These are phyloP conservation scores for Discoglossus pictus DNA, from an alignment of 2,797 vertebrate genomes.

Conservation along the genomic window DNA sequence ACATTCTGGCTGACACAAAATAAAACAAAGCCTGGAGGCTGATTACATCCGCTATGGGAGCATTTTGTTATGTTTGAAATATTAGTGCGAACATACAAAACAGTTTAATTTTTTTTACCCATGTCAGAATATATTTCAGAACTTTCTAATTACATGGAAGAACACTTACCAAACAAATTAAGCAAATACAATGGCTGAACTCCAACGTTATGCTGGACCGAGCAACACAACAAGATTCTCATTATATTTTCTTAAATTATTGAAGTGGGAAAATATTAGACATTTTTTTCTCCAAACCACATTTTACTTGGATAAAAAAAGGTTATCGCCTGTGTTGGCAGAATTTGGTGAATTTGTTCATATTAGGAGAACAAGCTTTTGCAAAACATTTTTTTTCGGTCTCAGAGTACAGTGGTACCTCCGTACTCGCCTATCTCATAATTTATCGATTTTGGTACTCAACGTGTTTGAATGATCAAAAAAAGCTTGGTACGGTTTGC, in stretches of 20 bases:
- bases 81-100: background rate
- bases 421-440: no score
- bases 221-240: no score
- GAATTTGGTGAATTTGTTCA: background rate
- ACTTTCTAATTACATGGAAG: slow-evolving; percentile 11
- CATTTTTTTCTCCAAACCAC: no score
- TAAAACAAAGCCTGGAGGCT: background rate
- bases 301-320: background rate
- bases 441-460: no score
- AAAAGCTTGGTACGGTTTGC: no score
- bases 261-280: no score
- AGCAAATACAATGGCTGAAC: background rate
- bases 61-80: slow-evolving; percentile 2
- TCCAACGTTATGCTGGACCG: background rate
- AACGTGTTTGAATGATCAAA: no score
- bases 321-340: background rate
- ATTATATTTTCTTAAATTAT: no score
- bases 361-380: slow-evolving; percentile 9
- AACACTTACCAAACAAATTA: background rate
- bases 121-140: slow-evolving; percentile 17
- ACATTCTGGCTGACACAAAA: slow-evolving; percentile 34
- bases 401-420: no score
- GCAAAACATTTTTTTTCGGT: background rate
- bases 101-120: slow-evolving; percentile 1
- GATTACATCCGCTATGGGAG: background rate